These are phyloP conservation scores for Zaprionus vittiger DNA, from an alignment of 1,140 invertebrate genomes.

Conservation along the genomic window DNA sequence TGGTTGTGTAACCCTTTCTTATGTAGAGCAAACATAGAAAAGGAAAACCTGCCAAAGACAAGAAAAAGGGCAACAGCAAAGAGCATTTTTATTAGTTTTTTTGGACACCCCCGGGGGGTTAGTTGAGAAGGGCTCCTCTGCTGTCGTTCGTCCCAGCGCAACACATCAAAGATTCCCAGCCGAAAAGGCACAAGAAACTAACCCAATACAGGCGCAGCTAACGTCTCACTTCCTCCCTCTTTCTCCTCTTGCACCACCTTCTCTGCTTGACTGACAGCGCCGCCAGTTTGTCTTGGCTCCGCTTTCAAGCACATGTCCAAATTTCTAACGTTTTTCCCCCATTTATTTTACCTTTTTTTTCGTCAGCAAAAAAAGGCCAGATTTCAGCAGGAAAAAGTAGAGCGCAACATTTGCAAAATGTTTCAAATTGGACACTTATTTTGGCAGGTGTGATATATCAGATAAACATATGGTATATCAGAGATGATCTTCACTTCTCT, in stretches of 20 bases:
- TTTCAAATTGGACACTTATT: constrained; percentile 27
- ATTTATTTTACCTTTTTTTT: constrained; percentile 24
- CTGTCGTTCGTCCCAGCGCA: not conserved
- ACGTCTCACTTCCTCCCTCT: not conserved
- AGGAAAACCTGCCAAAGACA: constrained; percentile 18
- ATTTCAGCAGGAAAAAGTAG: constrained; percentile 52
- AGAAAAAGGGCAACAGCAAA: constrained; percentile 12
- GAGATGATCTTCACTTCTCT: not conserved
- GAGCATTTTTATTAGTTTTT: constrained; percentile 40
- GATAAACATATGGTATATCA: constrained; percentile 10
- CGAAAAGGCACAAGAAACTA: not conserved
- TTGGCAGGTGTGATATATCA: constrained; percentile 49
- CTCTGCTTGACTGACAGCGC: constrained; percentile 44
- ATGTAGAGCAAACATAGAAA: constrained; percentile 2
- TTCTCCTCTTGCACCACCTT: no score
- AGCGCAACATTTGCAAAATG: constrained; percentile 56
- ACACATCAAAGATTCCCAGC: constrained; percentile 21
- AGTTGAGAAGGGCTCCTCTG: not conserved
- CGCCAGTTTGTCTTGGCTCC: constrained; percentile 65
- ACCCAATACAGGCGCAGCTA: not conserved
- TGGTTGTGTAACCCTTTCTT: not conserved
- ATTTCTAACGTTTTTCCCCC: constrained; percentile 8
- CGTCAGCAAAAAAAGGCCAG: constrained; percentile 36
- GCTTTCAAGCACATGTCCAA: constrained; percentile 54
- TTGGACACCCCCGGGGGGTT: not conserved